A percentile compares a stretch with the other conserved stretches of the same genome.
Conservation (phyloP, 2,113 vertebrate genomes). For the Ophiodon elongatus region DNA sequence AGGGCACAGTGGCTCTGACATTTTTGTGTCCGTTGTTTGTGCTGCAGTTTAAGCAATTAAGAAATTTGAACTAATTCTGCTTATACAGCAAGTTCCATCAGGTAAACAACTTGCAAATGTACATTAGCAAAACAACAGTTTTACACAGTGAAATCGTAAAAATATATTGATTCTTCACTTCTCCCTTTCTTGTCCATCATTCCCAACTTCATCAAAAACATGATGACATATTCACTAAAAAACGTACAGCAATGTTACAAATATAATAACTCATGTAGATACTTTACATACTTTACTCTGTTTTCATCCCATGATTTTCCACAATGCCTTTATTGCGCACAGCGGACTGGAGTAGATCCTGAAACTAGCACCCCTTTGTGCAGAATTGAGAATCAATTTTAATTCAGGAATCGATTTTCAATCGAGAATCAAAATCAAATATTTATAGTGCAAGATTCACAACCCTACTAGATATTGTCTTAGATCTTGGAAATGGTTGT, state of each 20-base stretch:
- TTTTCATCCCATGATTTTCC: too few species aligned
- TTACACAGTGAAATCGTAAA: not conserved
- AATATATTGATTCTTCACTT: not conserved
- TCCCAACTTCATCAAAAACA: not conserved
- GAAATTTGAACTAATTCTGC: not conserved
- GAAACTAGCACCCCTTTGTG: too few species aligned
- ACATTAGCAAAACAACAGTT: not conserved
- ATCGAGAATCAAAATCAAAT: too few species aligned
- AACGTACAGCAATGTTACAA: not conserved
- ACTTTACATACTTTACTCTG: too few species aligned
- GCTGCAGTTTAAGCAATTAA: constrained; percentile 9
- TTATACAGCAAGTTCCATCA: not conserved
- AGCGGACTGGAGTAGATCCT: too few species aligned
- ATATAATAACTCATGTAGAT: not conserved
- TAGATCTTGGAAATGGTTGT: too few species aligned
- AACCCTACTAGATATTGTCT: too few species aligned
- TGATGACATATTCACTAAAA: not conserved
- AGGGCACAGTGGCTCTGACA: constrained; percentile 19
- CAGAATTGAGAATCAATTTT: too few species aligned
- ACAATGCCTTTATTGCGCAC: too few species aligned
- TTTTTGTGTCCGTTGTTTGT: constrained; percentile 21
- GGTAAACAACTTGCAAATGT: too few species aligned
- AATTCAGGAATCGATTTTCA: too few species aligned
- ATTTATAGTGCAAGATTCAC: too few species aligned
- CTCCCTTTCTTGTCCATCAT: not conserved